Percentiles rank a stretch among this genome's conserved stretches.
These are phyloP conservation scores for Beaufortia kweichowensis DNA, from an alignment of 2,113 vertebrate species.

Conservation along the genomic window DNA sequence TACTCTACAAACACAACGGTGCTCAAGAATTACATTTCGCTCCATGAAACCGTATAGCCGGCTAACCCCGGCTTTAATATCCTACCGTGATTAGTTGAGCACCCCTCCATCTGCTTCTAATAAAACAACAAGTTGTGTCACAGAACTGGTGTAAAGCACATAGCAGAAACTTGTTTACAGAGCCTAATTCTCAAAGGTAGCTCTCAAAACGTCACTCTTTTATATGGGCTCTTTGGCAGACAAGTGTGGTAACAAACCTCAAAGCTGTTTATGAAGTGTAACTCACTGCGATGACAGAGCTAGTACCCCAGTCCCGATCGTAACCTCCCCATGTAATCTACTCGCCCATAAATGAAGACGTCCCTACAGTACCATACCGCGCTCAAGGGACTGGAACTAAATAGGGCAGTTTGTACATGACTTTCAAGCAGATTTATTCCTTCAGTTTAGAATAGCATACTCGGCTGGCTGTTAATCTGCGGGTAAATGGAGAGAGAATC, in stretches of 20 bases:
- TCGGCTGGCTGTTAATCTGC: conserved; percentile 39
- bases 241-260: conserved; percentile 19
- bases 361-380: conserved; percentile 1
- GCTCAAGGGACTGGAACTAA: conserved; percentile 46
- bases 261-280: conserved; percentile 27
- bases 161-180: conserved; percentile 36
- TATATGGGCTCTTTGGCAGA: conserved; percentile 25
- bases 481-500: conserved; percentile 26
- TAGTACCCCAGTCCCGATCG: neutral
- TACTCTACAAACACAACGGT: conserved; percentile 5
- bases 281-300: conserved; percentile 26
- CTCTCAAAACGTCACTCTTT: conserved; percentile 39
- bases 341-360: conserved; percentile 28
- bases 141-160: conserved; percentile 21
- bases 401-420: conserved; percentile 53
- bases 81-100: conserved; percentile 13
- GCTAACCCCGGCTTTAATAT: conserved; percentile 1
- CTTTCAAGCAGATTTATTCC: conserved; percentile 49
- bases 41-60: neutral
- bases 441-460: conserved; percentile 46
- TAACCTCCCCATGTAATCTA: conserved; percentile 19
- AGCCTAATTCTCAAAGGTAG: conserved; percentile 52
- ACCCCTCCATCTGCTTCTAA: conserved; percentile 27
- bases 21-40: conserved; percentile 4
- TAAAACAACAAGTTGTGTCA: conserved; percentile 20